phyloP scores from a whole-genome alignment of 2,113 vertebrate species.

The Marmota flaviventris region DNA sequence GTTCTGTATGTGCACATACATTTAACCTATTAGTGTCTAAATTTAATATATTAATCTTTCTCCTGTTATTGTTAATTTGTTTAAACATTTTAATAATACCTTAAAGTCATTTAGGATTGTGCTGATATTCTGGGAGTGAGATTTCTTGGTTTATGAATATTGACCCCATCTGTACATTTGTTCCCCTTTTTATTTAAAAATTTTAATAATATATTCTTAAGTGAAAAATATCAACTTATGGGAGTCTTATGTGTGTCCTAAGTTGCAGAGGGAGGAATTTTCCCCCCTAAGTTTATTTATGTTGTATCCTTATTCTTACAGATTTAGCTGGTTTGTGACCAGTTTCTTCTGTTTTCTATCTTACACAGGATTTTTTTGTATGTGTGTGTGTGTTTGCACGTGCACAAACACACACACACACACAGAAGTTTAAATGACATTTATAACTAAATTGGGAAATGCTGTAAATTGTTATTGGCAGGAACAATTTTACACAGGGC shows the following conservation, averaged over 20 bases:
- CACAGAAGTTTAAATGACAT: neutral
- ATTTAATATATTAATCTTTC: neutral
- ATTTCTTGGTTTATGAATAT: neutral
- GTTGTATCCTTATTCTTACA: neutral
- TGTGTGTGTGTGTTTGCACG: too few relatives aligned
- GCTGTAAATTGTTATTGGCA: neutral
- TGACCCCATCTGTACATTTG: neutral
- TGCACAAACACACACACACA: neutral
- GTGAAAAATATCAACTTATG: neutral
- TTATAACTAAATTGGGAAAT: neutral
- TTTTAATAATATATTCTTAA: neutral
- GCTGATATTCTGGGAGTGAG: neutral
- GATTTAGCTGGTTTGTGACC: neutral
- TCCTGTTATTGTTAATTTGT: neutral
- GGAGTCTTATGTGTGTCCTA: neutral
- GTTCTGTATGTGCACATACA: neutral
- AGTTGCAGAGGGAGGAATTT: neutral
- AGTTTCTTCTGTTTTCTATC: neutral
- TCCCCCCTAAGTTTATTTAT: neutral
- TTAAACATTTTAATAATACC: neutral
- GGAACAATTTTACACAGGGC: neutral
- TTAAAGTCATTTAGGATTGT: constrained; percentile 3
- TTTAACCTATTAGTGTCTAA: neutral
- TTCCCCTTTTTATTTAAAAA: neutral
- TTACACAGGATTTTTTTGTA: neutral